Evolutionary conservation across 2,113 vertebrate genomes (phyloP).

Genomic region (Hemibagrus wyckioides): DNA sequence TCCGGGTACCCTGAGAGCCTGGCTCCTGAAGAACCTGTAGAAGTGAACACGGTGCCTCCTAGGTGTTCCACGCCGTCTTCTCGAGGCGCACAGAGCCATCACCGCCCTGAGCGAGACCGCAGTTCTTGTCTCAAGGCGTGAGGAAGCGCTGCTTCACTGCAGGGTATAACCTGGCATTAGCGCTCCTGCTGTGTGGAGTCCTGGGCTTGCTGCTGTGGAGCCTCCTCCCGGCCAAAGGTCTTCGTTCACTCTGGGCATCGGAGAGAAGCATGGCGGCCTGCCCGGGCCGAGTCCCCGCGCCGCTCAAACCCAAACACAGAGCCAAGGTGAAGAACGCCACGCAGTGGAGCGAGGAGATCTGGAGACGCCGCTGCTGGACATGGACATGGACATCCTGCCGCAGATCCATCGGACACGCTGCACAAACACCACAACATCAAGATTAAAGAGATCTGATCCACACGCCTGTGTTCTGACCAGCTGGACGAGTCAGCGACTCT

Average conservation of each 20-base stretch:
- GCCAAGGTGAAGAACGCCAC: slow-evolving; percentile 37
- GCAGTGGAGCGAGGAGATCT: too few species aligned
- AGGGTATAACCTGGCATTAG: slow-evolving; percentile 37
- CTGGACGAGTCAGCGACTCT: background rate
- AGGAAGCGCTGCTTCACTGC: slow-evolving; percentile 33
- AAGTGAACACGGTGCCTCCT: slow-evolving; percentile 26
- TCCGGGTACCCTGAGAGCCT: slow-evolving; percentile 74
- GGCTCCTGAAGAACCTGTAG: slow-evolving; percentile 71
- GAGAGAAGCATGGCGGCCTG: slow-evolving; percentile 60
- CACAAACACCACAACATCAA: slow-evolving; percentile 73
- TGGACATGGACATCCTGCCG: slow-evolving; percentile 67
- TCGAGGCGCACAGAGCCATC: slow-evolving; percentile 64
- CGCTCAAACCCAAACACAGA: slow-evolving; percentile 64
- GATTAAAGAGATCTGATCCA: slow-evolving; percentile 64
- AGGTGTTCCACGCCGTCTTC: slow-evolving; percentile 74
- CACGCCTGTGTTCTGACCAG: too few species aligned
- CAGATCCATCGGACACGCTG: slow-evolving; percentile 68
- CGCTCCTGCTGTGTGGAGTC: slow-evolving; percentile 56
- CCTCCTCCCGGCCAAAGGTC: slow-evolving; percentile 63
- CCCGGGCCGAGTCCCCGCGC: slow-evolving; percentile 47
- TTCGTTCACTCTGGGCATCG: slow-evolving; percentile 65
- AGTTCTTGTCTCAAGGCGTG: slow-evolving; percentile 74
- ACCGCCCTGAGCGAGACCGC: slow-evolving; percentile 69
- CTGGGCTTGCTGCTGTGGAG: slow-evolving; percentile 69
- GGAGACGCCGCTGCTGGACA: slow-evolving; percentile 60